Base-by-base conservation (phyloP, 1,140 invertebrate genomes). In the Drosophila insularis region DNA sequence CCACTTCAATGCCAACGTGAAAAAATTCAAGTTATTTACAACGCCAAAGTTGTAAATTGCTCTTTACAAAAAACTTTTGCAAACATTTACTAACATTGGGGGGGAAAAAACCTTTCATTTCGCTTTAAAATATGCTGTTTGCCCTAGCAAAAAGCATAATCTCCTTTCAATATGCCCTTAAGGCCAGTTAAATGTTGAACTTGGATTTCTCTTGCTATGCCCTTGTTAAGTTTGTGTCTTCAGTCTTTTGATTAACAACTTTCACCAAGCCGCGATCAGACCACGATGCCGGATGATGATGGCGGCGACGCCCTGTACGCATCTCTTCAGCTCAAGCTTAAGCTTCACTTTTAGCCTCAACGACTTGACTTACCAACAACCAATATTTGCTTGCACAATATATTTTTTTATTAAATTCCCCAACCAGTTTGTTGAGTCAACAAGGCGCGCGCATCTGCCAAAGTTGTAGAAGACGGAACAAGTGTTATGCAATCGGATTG, bases 401-500 rank as follows among this genome's bases (percentile, higher is more conserved):
- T 3, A 27, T 27, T 27, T 27, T 81, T 80, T 71, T 63, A 85
- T 78, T 68, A 67, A 85, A 74, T 43, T n/a, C 27, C 19, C 64
- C 50, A 85, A 85, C 81, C 81, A 74, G 81, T 85, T 85, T 85
- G 27, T 21, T 27, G 53, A 54, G 35, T 37, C 39, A 37, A 72
- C 67, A 55, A 37, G 23, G 67, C 67, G 23, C 71, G 67, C 71
- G 17, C 71, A 74, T 70, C 71, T 71, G 65, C 56, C 13, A 60
- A 37, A 46, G 54, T 37, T 40, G 43, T 19, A 8, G 31, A 35
- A 32, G 11, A n/a, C 4, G 37, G n/a, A 39, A 5, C 27, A 39
- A 27, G 4, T 37, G 66, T 81, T 81, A 81, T 70, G 80, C 59
- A 84, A 82, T 76, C 71, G 56, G 65, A 71, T 80, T 69, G 80